Percentiles rank a stretch among this genome's conserved stretches.
These are phyloP conservation scores for Hippoglossus hippoglossus DNA, from an alignment of 2,797 vertebrate species.

Conservation along the genomic window DNA sequence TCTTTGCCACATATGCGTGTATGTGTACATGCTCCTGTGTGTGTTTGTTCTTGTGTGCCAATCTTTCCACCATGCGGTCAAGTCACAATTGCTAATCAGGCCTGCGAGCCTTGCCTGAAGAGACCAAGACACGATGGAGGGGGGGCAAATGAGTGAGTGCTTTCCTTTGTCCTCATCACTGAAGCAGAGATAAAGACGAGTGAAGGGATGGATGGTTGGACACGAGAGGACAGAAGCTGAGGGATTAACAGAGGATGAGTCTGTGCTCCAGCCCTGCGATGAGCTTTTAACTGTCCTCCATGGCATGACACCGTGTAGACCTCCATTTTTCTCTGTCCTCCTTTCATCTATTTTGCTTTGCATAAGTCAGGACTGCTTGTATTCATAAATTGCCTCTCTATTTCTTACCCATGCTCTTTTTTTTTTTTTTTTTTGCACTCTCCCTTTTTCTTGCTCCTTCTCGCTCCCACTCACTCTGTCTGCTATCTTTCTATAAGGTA, in stretches of 20 bases:
- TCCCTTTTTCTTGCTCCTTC: conserved; percentile 42
- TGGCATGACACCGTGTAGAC: conserved; percentile 73
- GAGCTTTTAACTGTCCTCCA: conserved; percentile 77
- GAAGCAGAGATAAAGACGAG: conserved; percentile 81
- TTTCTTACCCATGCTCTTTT: conserved; percentile 61
- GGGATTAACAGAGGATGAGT: conserved; percentile 76
- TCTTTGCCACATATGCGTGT: conserved; percentile 49
- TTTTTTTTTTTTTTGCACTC: conserved; percentile 33
- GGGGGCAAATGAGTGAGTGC: conserved; percentile 75
- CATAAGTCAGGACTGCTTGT: conserved; percentile 67
- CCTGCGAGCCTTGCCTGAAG: conserved; percentile 71
- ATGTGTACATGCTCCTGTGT: conserved; percentile 32
- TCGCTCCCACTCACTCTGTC: conserved; percentile 57
- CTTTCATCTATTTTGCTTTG: conserved; percentile 76
- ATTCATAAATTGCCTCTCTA: conserved; percentile 68
- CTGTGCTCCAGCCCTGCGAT: conserved; percentile 61
- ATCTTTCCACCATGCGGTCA: conserved; percentile 79
- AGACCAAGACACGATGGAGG: conserved; percentile 50
- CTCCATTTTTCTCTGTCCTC: conserved; percentile 67
- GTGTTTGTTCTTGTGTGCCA: conserved; percentile 57
- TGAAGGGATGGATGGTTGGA: conserved; percentile 76
- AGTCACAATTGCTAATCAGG: conserved; percentile 82
- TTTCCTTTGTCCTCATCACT: conserved; percentile 81
- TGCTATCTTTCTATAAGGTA: conserved; percentile 74
- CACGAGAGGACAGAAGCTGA: conserved; percentile 67